Evolutionary conservation across 2,797 vertebrate species (phyloP), one percentile per base, ranked within the genome.

Genomic region (Takifugu ocellatus): DNA sequence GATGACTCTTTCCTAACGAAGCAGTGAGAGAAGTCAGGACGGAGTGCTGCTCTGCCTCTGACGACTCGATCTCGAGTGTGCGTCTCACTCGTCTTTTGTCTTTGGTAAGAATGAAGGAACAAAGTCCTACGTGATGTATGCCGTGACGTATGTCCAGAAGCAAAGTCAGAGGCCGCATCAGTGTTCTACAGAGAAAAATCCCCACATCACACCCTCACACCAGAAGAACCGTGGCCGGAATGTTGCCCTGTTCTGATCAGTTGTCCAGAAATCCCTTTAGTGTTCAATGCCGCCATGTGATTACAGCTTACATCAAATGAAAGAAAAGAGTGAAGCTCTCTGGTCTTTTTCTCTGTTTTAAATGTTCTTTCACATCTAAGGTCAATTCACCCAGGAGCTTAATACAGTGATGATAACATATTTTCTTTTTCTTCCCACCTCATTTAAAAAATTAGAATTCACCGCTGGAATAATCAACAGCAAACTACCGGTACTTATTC

Each of bases 1-100:
- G 21, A 43, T 68, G 59, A 69, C 24, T 64, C 56, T 65, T 65
- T 55, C 49, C 72, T 39, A 51, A 51, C n/a, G 59, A 61, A 59
- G 24, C 39, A 44, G 44, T 55, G 51, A 74, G 66, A 46, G 54
- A 59, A 70, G 68, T 72, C 26, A 50, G 56, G 70, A 51, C 45
- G 36, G 45, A 51, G 33, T 52, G 60, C 49, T 56, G 46, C 11
- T 69, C 63, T 61, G 21, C 9, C 25, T 46, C 36, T 39, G 36
- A 39, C 52, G 21, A 9, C 3, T 47, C 16, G 12, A 15, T 39
- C 10, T 39, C 2, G 12, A 39, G 36, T 21, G 21, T 21, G 21
- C 21, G 12, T 39, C 36, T 39, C 12, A 39, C 14, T 39, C 14
- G 36, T 14, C 36, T 39, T 39, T 39, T 39, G 36, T 14, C 36